Conservation (phyloP, 2,113 vertebrate genomes). For the Rhea pennata region DNA sequence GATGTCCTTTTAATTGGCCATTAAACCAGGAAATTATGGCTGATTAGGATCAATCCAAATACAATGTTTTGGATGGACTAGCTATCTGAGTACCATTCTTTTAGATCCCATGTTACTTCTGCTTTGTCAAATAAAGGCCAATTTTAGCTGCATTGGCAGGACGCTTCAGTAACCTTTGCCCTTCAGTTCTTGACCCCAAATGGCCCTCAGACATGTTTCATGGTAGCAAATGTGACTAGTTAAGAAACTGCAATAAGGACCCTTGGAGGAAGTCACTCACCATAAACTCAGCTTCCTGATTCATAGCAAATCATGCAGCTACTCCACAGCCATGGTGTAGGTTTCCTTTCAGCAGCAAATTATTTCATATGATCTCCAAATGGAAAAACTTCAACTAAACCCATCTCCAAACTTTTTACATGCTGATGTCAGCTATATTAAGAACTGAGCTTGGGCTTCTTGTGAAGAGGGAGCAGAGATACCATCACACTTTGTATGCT, state of each 20-base stretch:
- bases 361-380: neutral
- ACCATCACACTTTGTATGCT: neutral
- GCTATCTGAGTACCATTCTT: slow-evolving; percentile 52
- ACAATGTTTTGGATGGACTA: slow-evolving; percentile 47
- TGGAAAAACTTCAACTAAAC: neutral
- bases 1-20: slow-evolving; percentile 72
- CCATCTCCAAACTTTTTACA: neutral
- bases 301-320: neutral
- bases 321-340: fast-evolving
- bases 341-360: neutral
- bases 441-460: neutral
- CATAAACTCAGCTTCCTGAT: neutral
- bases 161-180: slow-evolving; percentile 62
- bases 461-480: neutral
- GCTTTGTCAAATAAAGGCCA: slow-evolving; percentile 73
- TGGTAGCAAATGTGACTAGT: neutral
- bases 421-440: neutral
- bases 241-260: neutral
- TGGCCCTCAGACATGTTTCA: neutral
- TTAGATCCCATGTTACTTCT: slow-evolving; percentile 26
- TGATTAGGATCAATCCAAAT: slow-evolving; percentile 73
- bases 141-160: slow-evolving; percentile 32
- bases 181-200: slow-evolving; percentile 54
- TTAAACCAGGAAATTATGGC: slow-evolving; percentile 73
- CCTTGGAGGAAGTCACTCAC: neutral